Conservation (phyloP, 2,113 vertebrate species). For the Xyrauchen texanus region DNA sequence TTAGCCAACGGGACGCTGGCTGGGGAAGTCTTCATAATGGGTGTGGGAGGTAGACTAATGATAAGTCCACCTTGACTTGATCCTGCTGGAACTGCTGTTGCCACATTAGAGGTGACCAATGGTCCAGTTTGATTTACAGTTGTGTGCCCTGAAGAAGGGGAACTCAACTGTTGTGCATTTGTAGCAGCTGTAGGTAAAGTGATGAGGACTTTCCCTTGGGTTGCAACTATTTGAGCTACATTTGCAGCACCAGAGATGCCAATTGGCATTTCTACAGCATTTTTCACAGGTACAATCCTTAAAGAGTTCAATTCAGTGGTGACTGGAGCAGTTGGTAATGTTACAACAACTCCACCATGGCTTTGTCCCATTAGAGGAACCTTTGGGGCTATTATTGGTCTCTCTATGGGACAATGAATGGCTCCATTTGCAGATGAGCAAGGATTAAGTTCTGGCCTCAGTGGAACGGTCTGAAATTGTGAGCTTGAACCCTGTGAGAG, state of each 20-base stretch:
- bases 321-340: not conserved
- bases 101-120: not conserved
- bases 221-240: not conserved
- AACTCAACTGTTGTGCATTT: not conserved
- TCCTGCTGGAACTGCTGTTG: not conserved
- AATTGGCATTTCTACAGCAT: not conserved
- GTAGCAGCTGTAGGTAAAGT: slow-evolving; percentile 4
- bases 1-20: slow-evolving; percentile 3
- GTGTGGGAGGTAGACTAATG: slow-evolving; percentile 47
- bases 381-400: not conserved
- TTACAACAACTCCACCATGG: not conserved
- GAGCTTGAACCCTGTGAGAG: not conserved
- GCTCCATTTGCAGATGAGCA: not conserved
- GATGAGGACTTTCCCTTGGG: not conserved
- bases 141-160: too few species aligned
- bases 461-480: not conserved
- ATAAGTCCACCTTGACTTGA: slow-evolving; percentile 28
- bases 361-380: not conserved
- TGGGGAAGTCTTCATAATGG: not conserved
- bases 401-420: not conserved
- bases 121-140: not conserved
- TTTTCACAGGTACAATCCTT: not conserved
- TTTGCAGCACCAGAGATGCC: not conserved
- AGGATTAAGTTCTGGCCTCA: not conserved
- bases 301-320: not conserved